phyloP scores from a whole-genome alignment of 2,888 invertebrate species.

The Leptogaster cylindrica region DNA sequence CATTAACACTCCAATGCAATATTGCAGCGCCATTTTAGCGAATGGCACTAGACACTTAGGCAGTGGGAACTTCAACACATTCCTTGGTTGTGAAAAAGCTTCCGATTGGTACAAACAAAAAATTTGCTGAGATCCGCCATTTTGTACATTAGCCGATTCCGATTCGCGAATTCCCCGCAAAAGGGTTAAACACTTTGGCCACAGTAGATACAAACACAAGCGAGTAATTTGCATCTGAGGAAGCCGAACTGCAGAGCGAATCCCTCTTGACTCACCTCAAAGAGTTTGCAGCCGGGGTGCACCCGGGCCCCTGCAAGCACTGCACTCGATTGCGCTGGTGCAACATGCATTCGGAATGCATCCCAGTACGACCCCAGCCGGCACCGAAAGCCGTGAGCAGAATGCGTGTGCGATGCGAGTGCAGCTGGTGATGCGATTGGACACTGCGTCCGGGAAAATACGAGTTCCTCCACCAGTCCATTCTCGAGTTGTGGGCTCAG shows the following conservation, averaged over 20 bases:
- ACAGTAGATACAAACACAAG: slow-evolving; percentile 2
- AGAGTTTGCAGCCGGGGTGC: not conserved
- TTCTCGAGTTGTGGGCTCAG: not conserved
- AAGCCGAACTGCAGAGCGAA: slow-evolving; percentile 3
- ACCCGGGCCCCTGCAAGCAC: not conserved
- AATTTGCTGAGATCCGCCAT: slow-evolving; percentile 15
- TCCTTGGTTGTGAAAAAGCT: too few species aligned
- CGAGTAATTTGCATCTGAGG: not conserved
- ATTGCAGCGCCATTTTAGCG: too few species aligned
- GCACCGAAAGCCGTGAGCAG: not conserved
- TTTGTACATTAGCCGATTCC: not conserved
- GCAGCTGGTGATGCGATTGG: not conserved
- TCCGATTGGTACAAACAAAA: too few species aligned
- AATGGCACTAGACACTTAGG: too few species aligned
- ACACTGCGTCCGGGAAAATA: slow-evolving; percentile 2
- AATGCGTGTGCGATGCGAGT: not conserved
- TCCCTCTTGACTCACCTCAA: too few species aligned
- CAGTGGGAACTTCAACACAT: too few species aligned
- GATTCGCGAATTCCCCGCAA: slow-evolving; percentile 9
- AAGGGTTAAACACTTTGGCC: slow-evolving; percentile 20
- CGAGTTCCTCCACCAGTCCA: slow-evolving; percentile 1
- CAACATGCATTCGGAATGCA: slow-evolving; percentile 4
- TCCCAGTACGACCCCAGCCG: too few species aligned
- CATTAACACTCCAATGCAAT: too few species aligned
- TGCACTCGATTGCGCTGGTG: too few species aligned